These are phyloP conservation scores for Drosophila sucinea DNA, from an alignment of 1,140 invertebrate species.

Conservation along the genomic window DNA sequence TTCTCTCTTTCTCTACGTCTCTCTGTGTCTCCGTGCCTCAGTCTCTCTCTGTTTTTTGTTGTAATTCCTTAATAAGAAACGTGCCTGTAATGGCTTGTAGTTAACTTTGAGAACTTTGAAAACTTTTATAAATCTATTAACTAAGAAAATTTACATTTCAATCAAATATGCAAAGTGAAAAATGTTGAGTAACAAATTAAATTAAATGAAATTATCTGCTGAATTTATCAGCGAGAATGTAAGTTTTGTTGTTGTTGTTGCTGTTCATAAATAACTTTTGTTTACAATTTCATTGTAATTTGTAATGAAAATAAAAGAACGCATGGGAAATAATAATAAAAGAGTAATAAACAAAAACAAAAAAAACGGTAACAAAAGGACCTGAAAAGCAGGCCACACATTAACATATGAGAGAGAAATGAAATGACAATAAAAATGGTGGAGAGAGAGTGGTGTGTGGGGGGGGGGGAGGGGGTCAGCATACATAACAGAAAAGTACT, in stretches of 20 bases:
- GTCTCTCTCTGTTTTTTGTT: background rate
- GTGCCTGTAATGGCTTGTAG: constrained; percentile 20
- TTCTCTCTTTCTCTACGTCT: background rate
- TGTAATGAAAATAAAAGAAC: constrained; percentile 27
- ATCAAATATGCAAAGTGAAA: constrained; percentile 30
- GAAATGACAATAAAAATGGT: constrained; percentile 46
- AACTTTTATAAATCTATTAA: constrained; percentile 14
- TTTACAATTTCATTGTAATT: constrained; percentile 43
- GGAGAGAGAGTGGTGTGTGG: constrained; percentile 25
- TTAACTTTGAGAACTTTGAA: constrained; percentile 16
- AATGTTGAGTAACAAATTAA: constrained; percentile 1
- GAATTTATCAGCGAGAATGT: constrained; percentile 1
- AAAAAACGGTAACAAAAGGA: constrained; percentile 23
- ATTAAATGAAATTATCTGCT: constrained; percentile 6
- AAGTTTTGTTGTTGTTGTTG: background rate
- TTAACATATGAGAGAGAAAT: constrained; percentile 21
- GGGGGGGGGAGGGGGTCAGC: constrained; percentile 26
- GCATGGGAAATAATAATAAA: constrained; percentile 56
- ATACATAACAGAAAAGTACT: constrained; percentile 44
- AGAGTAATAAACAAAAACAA: constrained; percentile 54
- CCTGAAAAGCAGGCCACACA: constrained; percentile 18
- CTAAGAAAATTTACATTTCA: constrained; percentile 30
- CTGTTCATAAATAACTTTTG: constrained; percentile 31
- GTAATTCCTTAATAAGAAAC: constrained; percentile 8
- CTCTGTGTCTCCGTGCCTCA: background rate